Base-by-base conservation (phyloP, 2,888 invertebrate genomes). In the Fissipunctia ypsillon region DNA sequence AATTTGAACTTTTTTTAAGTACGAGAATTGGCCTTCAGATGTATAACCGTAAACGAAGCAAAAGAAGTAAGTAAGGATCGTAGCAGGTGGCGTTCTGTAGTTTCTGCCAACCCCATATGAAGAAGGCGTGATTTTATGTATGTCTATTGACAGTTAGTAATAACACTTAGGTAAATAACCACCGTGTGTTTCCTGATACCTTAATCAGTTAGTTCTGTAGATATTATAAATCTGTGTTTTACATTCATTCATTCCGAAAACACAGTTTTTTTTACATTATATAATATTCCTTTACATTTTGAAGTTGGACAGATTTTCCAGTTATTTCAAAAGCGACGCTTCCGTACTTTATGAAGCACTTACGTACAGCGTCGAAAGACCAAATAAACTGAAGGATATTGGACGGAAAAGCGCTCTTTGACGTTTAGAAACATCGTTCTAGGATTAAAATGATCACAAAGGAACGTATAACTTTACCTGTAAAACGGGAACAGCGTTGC, bases 301-400 rank as follows among this genome's bases (percentile, higher is more conserved):
- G 25, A 28, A 22, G 3, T 57, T 41, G 48, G 31, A 56, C 19
- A 59, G 31, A 59, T 54, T 72, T 66, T 35, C 56, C 43, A 57
- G 50, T 43, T 52, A 66, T 52, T 66, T 63, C 52, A 48, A 70
- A 73, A 67, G 77, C 48, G 41, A 25, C 10, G 43, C 43, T 52
- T 19, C 16, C 9, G 22, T 45, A 54, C 48, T 70, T 69, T 65
- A 64, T 69, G 59, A 73, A 72, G 64, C 65, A 68, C n/a, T n/a
- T 67, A 64, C 19, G 41, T 59, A 35, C 41, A 73, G 54, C 68
- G 54, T 83, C 75, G 81, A 83, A 84, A 77, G 63, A 73, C 73
- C 61, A 78, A 76, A 73, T 83, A 75, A 77, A 84, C 76, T 75
- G 61, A 73, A 80, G 71, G 66, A 83, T 78, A 84, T 81, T 70